A percentile compares a stretch with the other conserved stretches of the same genome.
These are phyloP conservation scores for Leucozona laternaria DNA, from an alignment of 2,888 invertebrate genomes.

Conservation along the genomic window DNA sequence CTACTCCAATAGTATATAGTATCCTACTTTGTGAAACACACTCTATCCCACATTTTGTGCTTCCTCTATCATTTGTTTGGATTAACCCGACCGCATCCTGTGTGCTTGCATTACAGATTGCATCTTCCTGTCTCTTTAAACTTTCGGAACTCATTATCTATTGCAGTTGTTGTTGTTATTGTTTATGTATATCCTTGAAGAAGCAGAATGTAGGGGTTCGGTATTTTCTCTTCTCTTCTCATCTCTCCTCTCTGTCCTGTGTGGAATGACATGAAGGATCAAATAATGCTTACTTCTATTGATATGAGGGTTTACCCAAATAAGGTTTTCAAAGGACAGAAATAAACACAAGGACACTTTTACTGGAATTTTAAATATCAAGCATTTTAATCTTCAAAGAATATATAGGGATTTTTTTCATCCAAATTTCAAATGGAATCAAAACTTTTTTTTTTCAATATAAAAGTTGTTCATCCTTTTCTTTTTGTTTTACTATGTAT, in stretches of 20 bases:
- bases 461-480: not conserved
- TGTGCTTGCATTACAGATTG: slow-evolving; percentile 64
- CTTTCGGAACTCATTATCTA: slow-evolving; percentile 66
- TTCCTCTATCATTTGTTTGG: slow-evolving; percentile 54
- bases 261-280: slow-evolving; percentile 12
- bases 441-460: not conserved
- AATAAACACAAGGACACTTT: not conserved
- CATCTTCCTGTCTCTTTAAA: slow-evolving; percentile 57
- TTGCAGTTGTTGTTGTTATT: slow-evolving; percentile 13
- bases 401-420: slow-evolving; percentile 3
- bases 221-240: not conserved
- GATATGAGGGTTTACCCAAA: slow-evolving; percentile 17
- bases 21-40: not conserved
- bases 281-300: slow-evolving; percentile 42
- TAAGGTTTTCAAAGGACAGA: slow-evolving; percentile 5
- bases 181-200: slow-evolving; percentile 32
- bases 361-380: not conserved
- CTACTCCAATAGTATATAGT: not conserved
- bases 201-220: slow-evolving; percentile 12
- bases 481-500: not conserved
- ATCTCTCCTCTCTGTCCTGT: not conserved
- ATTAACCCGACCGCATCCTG: slow-evolving; percentile 59
- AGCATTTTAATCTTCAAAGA: slow-evolving; percentile 4
- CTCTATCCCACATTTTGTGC: slow-evolving; percentile 8
- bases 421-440: not conserved